Evolutionary conservation across 2,113 vertebrate genomes (phyloP).

Genomic region (Oplegnathus fasciatus): DNA sequence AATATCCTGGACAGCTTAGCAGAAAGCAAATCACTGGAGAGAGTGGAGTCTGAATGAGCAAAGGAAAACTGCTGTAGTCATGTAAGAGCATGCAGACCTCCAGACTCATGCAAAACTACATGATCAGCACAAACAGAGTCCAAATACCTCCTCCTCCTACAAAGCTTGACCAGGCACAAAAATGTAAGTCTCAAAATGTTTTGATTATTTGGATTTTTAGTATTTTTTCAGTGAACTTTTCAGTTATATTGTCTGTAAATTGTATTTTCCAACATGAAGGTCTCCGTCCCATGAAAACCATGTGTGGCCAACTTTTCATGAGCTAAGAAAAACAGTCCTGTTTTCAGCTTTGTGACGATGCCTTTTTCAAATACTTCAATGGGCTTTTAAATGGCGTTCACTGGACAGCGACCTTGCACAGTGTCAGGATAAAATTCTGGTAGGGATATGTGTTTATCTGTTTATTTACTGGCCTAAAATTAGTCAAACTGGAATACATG

Average conservation of each 20-base stretch:
- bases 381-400: not conserved
- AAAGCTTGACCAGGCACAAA: not conserved
- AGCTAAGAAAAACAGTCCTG: not conserved
- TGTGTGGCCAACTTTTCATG: not conserved
- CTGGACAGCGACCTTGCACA: not conserved
- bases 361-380: not conserved
- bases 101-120: conserved; percentile 4
- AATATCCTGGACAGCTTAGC: conserved; percentile 18
- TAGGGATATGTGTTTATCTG: not conserved
- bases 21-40: conserved; percentile 33
- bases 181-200: not conserved
- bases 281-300: not conserved
- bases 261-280: not conserved
- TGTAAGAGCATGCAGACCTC: not conserved
- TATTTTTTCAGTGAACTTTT: not conserved
- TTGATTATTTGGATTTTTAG: not conserved
- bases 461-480: not conserved
- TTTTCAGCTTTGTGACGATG: not conserved
- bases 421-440: not conserved
- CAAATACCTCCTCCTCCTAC: not conserved
- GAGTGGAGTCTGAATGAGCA: not conserved
- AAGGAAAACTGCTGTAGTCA: conserved; percentile 9
- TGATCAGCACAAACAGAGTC: not conserved
- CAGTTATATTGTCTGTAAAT: not conserved
- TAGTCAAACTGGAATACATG: not conserved